Percentiles rank a stretch among this genome's conserved stretches.
These are phyloP conservation scores for Acanthosepion pharaonis DNA, from an alignment of 2,888 invertebrate genomes.

Conservation along the genomic window DNA sequence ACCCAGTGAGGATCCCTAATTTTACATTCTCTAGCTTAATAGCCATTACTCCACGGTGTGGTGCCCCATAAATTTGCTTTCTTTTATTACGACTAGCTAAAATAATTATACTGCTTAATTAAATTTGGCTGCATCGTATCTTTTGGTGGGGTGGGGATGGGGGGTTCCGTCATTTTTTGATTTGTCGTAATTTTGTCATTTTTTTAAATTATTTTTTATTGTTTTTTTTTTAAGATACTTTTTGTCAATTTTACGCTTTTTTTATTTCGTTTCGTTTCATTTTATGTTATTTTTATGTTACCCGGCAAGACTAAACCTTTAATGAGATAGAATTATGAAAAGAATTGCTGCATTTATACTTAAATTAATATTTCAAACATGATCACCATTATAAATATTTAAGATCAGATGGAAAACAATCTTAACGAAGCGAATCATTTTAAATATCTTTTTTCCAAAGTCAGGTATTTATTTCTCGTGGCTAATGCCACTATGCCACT, in stretches of 20 bases:
- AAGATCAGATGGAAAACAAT: too few relatives aligned
- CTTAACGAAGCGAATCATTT: too few relatives aligned
- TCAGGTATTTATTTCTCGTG: too few relatives aligned
- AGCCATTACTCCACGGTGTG: neutral
- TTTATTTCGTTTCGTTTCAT: neutral
- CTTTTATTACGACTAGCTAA: neutral
- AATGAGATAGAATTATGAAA: neutral
- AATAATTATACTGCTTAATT: neutral
- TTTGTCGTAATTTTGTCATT: neutral
- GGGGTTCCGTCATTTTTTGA: neutral
- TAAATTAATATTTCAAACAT: neutral
- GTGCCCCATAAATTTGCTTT: neutral
- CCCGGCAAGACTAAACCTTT: neutral
- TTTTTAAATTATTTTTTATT: neutral
- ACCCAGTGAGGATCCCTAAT: too few relatives aligned
- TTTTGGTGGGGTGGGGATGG: neutral
- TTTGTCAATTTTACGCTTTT: neutral
- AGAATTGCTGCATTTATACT: neutral
- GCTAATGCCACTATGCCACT: too few relatives aligned
- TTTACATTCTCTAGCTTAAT: too few relatives aligned
- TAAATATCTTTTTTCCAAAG: too few relatives aligned
- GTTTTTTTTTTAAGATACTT: neutral
- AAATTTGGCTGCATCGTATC: neutral
- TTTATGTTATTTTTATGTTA: neutral
- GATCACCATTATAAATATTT: too few relatives aligned